phyloP scores from a whole-genome alignment of 2,888 invertebrate species.

The Azorinus chamasolen region DNA sequence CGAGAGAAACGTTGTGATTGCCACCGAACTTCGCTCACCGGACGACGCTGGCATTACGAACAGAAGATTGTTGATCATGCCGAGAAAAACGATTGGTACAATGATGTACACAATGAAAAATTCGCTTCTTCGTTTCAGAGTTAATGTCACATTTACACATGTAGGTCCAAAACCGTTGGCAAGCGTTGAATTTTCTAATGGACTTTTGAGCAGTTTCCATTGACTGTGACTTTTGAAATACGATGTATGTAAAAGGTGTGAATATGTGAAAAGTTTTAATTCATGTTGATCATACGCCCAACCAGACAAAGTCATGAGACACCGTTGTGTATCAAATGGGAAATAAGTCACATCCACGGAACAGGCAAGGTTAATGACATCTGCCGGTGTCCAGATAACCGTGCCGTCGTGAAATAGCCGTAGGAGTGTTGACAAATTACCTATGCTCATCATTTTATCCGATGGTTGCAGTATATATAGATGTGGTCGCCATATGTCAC shows the following conservation, averaged over 20 bases:
- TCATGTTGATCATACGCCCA: slow-evolving; percentile 9
- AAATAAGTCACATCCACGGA: slow-evolving; percentile 54
- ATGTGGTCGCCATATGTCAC: slow-evolving; percentile 45
- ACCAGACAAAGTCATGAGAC: slow-evolving; percentile 26
- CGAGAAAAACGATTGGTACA: slow-evolving; percentile 43
- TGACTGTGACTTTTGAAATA: slow-evolving; percentile 35
- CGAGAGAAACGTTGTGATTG: slow-evolving; percentile 54
- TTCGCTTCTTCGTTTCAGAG: slow-evolving; percentile 35
- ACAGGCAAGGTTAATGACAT: slow-evolving; percentile 33
- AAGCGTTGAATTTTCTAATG: neutral
- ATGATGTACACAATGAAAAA: slow-evolving; percentile 46
- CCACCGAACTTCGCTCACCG: slow-evolving; percentile 56
- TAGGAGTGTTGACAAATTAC: slow-evolving; percentile 12
- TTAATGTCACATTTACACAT: slow-evolving; percentile 14
- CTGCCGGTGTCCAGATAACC: slow-evolving; percentile 35
- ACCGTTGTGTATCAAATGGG: slow-evolving; percentile 56
- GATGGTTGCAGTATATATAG: slow-evolving; percentile 33
- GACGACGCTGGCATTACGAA: slow-evolving; percentile 45
- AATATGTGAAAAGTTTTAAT: slow-evolving; percentile 1
- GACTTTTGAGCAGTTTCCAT: slow-evolving; percentile 19
- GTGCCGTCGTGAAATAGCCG: slow-evolving; percentile 18
- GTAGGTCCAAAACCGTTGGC: neutral
- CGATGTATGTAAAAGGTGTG: neutral
- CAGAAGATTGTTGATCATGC: slow-evolving; percentile 38
- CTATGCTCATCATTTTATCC: slow-evolving; percentile 27